These are phyloP conservation scores for Clarias batrachus DNA, from an alignment of 2,113 vertebrate genomes.

Conservation along the genomic window DNA sequence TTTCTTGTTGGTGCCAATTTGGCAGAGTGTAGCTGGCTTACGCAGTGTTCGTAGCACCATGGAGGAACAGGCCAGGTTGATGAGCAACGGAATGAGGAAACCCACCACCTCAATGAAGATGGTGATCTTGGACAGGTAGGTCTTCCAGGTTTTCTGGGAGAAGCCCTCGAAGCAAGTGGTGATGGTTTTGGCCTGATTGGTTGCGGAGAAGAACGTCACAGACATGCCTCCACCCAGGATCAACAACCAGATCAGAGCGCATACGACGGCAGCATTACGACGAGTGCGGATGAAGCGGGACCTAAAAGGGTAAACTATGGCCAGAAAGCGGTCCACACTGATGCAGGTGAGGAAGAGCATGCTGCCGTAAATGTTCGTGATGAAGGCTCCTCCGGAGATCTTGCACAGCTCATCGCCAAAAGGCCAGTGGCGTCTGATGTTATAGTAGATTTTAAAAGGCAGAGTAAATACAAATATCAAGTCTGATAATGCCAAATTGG, in stretches of 20 bases:
- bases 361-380: constrained; percentile 97
- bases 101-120: constrained; percentile 98
- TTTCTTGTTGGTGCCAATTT: constrained; percentile 90
- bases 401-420: constrained; percentile 95
- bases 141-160: constrained; percentile 94
- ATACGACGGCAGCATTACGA: constrained; percentile 86
- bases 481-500: constrained; percentile 91
- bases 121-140: constrained; percentile 95
- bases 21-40: constrained; percentile 84
- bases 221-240: constrained; percentile 94
- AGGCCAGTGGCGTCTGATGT: constrained; percentile 93
- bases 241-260: constrained; percentile 89
- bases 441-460: constrained; percentile 97
- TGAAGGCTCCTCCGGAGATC: constrained; percentile 93
- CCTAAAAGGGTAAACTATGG: constrained; percentile 92
- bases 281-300: constrained; percentile 88
- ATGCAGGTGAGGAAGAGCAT: constrained; percentile 98
- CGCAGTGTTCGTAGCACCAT: constrained; percentile 89
- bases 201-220: constrained; percentile 93
- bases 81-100: constrained; percentile 88
- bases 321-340: constrained; percentile 93
- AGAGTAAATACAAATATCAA: constrained; percentile 93
- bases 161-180: constrained; percentile 96
- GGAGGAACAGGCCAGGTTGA: constrained; percentile 93
- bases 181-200: constrained; percentile 82